phyloP scores from a whole-genome alignment of 2,888 invertebrate species.

The Caenorhabditis afra region DNA sequence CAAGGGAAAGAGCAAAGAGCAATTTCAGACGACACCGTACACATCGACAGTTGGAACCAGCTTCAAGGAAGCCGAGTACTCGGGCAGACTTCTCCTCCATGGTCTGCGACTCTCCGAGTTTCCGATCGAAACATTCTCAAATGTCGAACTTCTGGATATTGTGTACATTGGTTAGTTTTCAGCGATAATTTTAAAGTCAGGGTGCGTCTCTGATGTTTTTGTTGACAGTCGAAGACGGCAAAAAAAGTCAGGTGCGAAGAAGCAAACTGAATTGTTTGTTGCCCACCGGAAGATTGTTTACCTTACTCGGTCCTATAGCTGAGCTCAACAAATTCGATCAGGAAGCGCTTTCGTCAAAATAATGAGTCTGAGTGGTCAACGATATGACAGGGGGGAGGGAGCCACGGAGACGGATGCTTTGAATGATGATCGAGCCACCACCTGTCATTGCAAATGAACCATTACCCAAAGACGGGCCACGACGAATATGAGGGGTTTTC shows the following conservation, averaged over 20 bases:
- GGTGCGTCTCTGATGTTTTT: slow-evolving; percentile 13
- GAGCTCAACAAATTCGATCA: slow-evolving; percentile 17
- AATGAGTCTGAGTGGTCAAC: slow-evolving; percentile 2
- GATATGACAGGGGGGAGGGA: not conserved
- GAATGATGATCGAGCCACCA: slow-evolving; percentile 20
- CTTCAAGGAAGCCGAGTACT: slow-evolving; percentile 60
- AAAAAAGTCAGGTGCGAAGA: slow-evolving; percentile 6
- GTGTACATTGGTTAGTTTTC: slow-evolving; percentile 50
- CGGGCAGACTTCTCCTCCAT: slow-evolving; percentile 53
- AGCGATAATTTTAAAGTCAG: not conserved
- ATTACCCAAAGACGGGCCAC: no score
- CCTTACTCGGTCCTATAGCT: slow-evolving; percentile 10
- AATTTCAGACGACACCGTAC: slow-evolving; percentile 49
- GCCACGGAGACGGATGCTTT: not conserved
- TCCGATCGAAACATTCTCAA: slow-evolving; percentile 50
- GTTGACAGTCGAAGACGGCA: slow-evolving; percentile 1
- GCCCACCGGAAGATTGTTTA: slow-evolving; percentile 16
- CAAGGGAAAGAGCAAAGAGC: not conserved
- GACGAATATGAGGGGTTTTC: not conserved
- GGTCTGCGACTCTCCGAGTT: slow-evolving; percentile 55
- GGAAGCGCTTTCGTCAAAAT: slow-evolving; percentile 16
- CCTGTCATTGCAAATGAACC: not conserved
- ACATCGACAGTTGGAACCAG: slow-evolving; percentile 50
- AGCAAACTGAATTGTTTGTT: slow-evolving; percentile 19
- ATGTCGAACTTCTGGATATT: slow-evolving; percentile 53